phyloP scores from a whole-genome alignment of 2,797 vertebrate genomes.

The Limosa lapponica region DNA sequence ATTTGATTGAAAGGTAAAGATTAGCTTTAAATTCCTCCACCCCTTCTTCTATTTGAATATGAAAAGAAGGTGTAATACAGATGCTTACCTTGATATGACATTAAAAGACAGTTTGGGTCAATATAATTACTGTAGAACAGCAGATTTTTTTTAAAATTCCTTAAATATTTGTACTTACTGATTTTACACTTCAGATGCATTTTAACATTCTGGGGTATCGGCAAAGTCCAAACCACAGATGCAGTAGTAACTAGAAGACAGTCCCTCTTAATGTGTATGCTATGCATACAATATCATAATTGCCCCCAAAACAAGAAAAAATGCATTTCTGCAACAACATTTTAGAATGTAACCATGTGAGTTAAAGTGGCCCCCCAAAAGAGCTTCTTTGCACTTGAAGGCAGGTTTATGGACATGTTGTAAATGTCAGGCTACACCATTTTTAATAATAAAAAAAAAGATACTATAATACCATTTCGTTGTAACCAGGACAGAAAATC shows the following conservation, averaged over 20 bases:
- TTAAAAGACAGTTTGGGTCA: constrained; percentile 50
- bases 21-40: constrained; percentile 37
- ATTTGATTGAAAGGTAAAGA: constrained; percentile 46
- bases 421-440: constrained; percentile 49
- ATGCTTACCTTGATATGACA: constrained; percentile 29
- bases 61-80: constrained; percentile 25
- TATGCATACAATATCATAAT: not conserved
- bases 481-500: constrained; percentile 73
- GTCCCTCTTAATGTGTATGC: not conserved
- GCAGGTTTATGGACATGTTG: constrained; percentile 38
- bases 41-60: constrained; percentile 21
- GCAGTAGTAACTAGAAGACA: not conserved
- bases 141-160: not conserved
- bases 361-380: not conserved
- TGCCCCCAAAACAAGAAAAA: not conserved
- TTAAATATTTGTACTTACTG: constrained; percentile 40
- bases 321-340: not conserved
- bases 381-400: not conserved
- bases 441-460: constrained; percentile 50
- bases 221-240: not conserved
- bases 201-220: not conserved
- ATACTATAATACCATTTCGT: constrained; percentile 60
- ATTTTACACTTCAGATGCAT: constrained; percentile 32
- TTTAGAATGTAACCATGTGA: not conserved
- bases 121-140: not conserved